phyloP scores from a whole-genome alignment of 2,888 invertebrate genomes.

The Drosophila buzzatii region DNA sequence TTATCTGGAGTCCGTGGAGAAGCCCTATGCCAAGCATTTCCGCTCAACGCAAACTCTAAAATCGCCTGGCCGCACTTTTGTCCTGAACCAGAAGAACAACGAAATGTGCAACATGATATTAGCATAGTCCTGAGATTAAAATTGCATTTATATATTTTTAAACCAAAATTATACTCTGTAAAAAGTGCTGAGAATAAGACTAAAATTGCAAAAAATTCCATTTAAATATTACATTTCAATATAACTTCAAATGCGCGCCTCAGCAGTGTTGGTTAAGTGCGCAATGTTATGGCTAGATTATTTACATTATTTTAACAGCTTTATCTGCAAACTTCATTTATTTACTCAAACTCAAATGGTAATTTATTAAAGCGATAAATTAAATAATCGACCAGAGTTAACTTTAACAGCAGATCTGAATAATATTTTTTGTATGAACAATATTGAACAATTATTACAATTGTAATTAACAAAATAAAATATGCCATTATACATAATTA shows the following conservation, averaged over 20 bases:
- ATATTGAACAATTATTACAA: too few species aligned
- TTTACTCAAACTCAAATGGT: background rate
- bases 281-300: background rate
- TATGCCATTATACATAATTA: too few species aligned
- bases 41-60: conserved; percentile 85
- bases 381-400: background rate
- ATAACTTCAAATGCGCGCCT: background rate
- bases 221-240: background rate
- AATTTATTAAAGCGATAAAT: background rate
- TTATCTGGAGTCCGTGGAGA: conserved; percentile 86
- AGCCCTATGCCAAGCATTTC: conserved; percentile 71
- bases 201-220: background rate
- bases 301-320: background rate
- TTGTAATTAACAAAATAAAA: too few species aligned
- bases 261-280: background rate
- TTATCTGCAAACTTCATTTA: background rate
- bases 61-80: conserved; percentile 90
- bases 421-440: too few species aligned
- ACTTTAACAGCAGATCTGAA: conserved; percentile 17
- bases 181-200: conserved; percentile 55
- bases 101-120: conserved; percentile 89
- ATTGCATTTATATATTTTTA: conserved; percentile 10
- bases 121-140: conserved; percentile 35
- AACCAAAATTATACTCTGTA: conserved; percentile 16
- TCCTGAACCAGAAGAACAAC: conserved; percentile 91